Base-by-base conservation (phyloP, 2,888 invertebrate genomes). In the Lepetodrilus schrolli region DNA sequence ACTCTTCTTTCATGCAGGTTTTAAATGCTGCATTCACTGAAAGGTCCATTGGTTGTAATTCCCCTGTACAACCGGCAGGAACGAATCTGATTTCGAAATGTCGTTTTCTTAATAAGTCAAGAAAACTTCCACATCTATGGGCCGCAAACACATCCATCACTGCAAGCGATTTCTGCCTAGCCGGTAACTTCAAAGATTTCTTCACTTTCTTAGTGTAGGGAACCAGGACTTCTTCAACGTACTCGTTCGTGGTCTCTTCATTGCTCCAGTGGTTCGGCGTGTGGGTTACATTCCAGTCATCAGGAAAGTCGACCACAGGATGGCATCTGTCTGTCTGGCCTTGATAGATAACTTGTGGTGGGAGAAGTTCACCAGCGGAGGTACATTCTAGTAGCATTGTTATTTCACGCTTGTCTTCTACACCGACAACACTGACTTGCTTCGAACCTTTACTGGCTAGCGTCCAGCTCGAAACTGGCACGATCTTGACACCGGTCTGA, bases 351-450 rank as follows among this genome's bases (percentile, higher is more conserved):
- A 75, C 10, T 47, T 75, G 72, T n/a, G 75, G 75, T 5, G 75
- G 75, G 7, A 75, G 26, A 20, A 75, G 5, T 8, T 58, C n/a
- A 5, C 72, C 73, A 26, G 20, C n/a, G 1, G 17, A 34, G 21
- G 70, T 36, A n/a, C 66, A n/a, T 5, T 30, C 69, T 4, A 70
- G 48, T 34, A 70, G 5, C 13, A 58, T 5, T 4, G 79, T 69
- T 10, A 74, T 75, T 58, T 79, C 38, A 23, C 79, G 47, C 23
- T 79, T 79, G 51, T 79, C 77, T n/a, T 79, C 74, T 17, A 73
- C 10, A 13, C 77, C 77, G 3, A 51, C 36, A 20, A 69, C 48
- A 17, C 49, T 47, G 4, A 77, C 75, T 38, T 77, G 70, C 26
- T 65, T 73, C 1, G 38, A 10, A 0, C 74, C 77, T 34, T 74